Conservation (phyloP, 2,888 invertebrate species). For the Hemithea aestivaria region DNA sequence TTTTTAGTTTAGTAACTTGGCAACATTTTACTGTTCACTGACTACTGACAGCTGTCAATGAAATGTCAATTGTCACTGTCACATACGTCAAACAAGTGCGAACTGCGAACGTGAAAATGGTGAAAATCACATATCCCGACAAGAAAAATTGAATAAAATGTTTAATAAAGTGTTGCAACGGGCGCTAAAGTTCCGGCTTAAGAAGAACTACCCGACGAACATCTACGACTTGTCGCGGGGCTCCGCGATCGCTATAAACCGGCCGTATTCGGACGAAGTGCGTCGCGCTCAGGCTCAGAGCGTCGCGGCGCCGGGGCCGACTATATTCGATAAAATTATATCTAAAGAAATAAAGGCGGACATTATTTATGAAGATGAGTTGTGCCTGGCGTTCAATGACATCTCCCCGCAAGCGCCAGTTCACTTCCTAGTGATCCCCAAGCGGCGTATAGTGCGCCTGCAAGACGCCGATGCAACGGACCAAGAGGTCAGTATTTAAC, state of each 20-base stretch:
- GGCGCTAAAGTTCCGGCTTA: conserved; percentile 64
- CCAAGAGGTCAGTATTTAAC: conserved; percentile 62
- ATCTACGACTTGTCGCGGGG: conserved; percentile 68
- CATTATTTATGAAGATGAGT: conserved; percentile 89
- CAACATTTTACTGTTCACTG: background rate
- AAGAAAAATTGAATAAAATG: conserved; percentile 46
- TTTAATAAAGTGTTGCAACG: conserved; percentile 71
- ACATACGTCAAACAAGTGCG: background rate
- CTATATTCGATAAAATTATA: conserved; percentile 88
- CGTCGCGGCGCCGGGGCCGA: conserved; percentile 62
- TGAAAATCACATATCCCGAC: conserved; percentile 29
- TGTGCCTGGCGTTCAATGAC: conserved; percentile 90
- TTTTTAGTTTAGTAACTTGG: background rate
- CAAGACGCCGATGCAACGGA: conserved; percentile 80
- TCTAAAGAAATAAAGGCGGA: conserved; percentile 88
- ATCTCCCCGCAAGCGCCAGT: conserved; percentile 88
- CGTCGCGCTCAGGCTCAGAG: conserved; percentile 59
- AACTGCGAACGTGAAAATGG: conserved; percentile 25
- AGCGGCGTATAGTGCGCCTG: conserved; percentile 83
- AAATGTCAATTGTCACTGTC: conserved; percentile 16
- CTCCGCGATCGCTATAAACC: conserved; percentile 55
- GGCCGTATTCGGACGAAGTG: conserved; percentile 69
- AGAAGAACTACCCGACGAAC: conserved; percentile 69
- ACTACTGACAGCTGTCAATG: conserved; percentile 23
- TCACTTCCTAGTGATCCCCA: conserved; percentile 92